Conservation (phyloP, 2,113 vertebrate species). For the Pygoscelis adeliae region DNA sequence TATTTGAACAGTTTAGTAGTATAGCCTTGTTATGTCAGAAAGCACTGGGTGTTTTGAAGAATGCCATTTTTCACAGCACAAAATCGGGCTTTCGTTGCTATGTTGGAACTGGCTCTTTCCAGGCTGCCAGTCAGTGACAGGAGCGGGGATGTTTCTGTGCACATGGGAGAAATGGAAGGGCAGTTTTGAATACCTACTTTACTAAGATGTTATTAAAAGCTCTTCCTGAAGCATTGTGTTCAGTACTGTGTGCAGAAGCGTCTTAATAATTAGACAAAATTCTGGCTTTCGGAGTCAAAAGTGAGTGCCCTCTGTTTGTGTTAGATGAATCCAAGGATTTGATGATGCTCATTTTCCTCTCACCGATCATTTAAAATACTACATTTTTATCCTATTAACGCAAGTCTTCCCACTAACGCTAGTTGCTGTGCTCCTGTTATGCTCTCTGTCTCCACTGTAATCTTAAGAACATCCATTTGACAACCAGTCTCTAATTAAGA, state of each 20-base stretch:
- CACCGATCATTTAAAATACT: neutral
- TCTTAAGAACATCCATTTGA: slow-evolving; percentile 1
- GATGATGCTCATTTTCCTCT: slow-evolving; percentile 29
- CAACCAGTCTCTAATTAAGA: slow-evolving; percentile 49
- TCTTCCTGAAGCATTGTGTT: slow-evolving; percentile 43
- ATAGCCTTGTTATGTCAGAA: neutral
- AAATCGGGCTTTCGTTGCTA: neutral
- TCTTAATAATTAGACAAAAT: slow-evolving; percentile 61
- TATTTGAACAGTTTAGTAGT: slow-evolving; percentile 11
- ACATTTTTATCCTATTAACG: neutral
- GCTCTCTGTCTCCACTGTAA: slow-evolving; percentile 17
- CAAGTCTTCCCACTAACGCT: neutral
- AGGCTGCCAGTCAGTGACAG: slow-evolving; percentile 29
- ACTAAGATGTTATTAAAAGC: slow-evolving; percentile 52
- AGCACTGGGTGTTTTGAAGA: neutral
- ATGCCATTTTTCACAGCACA: slow-evolving; percentile 8
- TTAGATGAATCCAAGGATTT: slow-evolving; percentile 16
- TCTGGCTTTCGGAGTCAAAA: slow-evolving; percentile 35
- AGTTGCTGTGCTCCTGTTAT: neutral
- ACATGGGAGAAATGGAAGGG: slow-evolving; percentile 12
- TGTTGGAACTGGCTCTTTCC: slow-evolving; percentile 47
- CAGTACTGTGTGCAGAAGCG: slow-evolving; percentile 1
- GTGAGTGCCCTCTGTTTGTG: slow-evolving; percentile 27
- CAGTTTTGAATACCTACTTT: slow-evolving; percentile 48
- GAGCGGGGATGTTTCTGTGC: neutral